Percentiles rank a stretch among this genome's conserved stretches.
Conservation (phyloP, 2,797 vertebrate species). For the Poecilia gillii region DNA sequence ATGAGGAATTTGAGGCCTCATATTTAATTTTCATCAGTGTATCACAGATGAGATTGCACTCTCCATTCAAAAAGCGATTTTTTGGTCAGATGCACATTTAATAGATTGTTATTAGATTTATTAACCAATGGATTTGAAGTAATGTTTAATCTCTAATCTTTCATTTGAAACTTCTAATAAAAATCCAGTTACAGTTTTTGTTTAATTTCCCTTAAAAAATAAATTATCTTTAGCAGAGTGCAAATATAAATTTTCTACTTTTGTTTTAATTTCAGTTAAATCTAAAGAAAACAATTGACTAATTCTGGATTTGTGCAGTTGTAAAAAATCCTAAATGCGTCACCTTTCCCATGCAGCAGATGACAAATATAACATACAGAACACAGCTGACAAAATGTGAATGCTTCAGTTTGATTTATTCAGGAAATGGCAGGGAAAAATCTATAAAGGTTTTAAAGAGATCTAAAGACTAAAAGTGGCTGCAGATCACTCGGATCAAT, state of each 20-base stretch:
- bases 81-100: too few relatives aligned
- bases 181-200: not conserved
- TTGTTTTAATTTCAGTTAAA: not conserved
- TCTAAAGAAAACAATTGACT: not conserved
- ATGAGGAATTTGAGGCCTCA: not conserved
- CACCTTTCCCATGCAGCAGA: not conserved
- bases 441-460: conserved; percentile 5
- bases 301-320: not conserved
- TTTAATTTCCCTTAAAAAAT: not conserved
- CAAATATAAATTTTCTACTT: not conserved
- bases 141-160: not conserved
- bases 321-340: not conserved
- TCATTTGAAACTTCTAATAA: not conserved
- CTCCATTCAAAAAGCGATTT: not conserved
- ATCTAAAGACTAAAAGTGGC: conserved; percentile 9
- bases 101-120: not conserved
- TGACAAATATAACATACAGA: not conserved
- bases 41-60: not conserved
- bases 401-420: conserved; percentile 76
- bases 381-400: not conserved
- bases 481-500: conserved; percentile 47
- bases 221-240: not conserved
- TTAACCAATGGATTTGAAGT: not conserved
- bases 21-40: not conserved
- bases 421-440: conserved; percentile 12